Evolutionary conservation across 2,888 invertebrate genomes (phyloP), one percentile per base, ranked within the genome.

Genomic region (Liopterus haemorrhoidalis): DNA sequence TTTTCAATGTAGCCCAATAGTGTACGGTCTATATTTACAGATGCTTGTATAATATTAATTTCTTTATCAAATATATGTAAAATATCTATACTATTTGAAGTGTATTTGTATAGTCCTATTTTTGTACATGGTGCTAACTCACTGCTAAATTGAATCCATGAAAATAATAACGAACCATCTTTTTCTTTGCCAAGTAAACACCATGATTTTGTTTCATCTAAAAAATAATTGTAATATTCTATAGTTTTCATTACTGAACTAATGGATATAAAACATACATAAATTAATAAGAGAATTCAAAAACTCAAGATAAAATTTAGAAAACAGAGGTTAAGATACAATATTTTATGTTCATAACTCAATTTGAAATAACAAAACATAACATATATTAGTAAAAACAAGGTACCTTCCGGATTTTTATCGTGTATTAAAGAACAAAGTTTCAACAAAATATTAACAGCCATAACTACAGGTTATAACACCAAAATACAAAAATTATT

Each of bases 111-210:
- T 28, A 78, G 68, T 0, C 83, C 83, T 49, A 84, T 73, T 49
- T 62, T 57, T 1, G 59, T 55, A 27, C 45, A 19, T 5, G 31
- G 22, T 25, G 46, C 39, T 46, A 39, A 49, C 18, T 53, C 52
- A 47, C 47, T 40, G n/a, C 51, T 53, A 4, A 55, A 51, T 50
- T 64, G 60, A 3, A 60, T 56, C 85, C 87, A 88, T 18, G 82
- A 78, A 21, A 86, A 72, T 19, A 88, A 63, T 58, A 87, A 71
- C 1, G 78, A 77, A 2, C 84, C 84, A 64, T 86, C 81, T 64
- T 81, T 81, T 61, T 89, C 88, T 65, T 88, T 87, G 0, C 88
- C 87, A 52, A 89, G 67, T 42, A 88, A 70, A 46, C 85, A 79
- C 85, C 87, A 87, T 71, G 87, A 84, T 53, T 79, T 76, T 1